Percentiles rank a stretch among this genome's conserved stretches.
Evolutionary conservation across 2,113 vertebrate species (phyloP).

Genomic region (Onychostoma macrolepis): DNA sequence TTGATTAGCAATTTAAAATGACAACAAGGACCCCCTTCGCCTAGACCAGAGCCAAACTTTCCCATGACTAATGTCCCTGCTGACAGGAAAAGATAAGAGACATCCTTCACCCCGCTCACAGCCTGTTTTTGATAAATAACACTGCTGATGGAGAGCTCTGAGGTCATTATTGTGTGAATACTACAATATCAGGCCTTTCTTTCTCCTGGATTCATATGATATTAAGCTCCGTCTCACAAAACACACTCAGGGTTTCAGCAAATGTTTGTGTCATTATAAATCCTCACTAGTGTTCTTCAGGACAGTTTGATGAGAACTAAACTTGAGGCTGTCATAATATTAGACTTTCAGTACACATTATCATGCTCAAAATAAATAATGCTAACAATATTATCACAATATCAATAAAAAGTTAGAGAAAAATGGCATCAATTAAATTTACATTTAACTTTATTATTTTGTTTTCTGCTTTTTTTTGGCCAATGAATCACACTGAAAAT

Average conservation of each 20-base stretch:
- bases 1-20: conserved; percentile 98
- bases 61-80: conserved; percentile 89
- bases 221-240: not conserved
- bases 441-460: not conserved
- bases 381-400: no score
- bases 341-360: no score
- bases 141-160: conserved; percentile 88
- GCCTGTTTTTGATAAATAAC: conserved; percentile 94
- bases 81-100: conserved; percentile 94
- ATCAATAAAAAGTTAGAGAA: no score
- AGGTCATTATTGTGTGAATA: conserved; percentile 87
- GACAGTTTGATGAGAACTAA: not conserved
- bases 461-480: not conserved
- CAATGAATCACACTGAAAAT: not conserved
- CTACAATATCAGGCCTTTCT: conserved; percentile 77
- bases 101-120: conserved; percentile 89
- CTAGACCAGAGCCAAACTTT: conserved; percentile 90
- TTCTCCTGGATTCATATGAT: conserved; percentile 65
- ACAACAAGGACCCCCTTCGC: conserved; percentile 86
- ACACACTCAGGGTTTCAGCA: not conserved
- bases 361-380: no score
- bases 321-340: not conserved
- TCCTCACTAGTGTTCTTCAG: not conserved
- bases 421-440: not conserved
- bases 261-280: not conserved